Evolutionary conservation across 92 coral and sea anemone species (phyloP).

Genomic region (Desmophyllum pertusum): DNA sequence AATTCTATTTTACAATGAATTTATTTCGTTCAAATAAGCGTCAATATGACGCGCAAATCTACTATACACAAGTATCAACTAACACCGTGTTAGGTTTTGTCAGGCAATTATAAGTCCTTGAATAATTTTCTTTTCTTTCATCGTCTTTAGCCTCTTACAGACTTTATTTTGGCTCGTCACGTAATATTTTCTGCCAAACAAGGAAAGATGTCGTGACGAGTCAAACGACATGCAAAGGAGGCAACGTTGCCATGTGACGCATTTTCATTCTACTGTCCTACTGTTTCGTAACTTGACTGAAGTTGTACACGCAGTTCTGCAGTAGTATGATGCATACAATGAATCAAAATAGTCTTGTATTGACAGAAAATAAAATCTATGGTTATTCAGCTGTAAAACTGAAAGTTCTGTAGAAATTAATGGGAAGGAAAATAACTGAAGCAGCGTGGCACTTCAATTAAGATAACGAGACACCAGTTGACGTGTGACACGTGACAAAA

Average conservation of each 20-base stretch:
- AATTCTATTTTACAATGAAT: conserved; percentile 9
- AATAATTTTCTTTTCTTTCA: not conserved
- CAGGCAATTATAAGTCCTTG: not conserved
- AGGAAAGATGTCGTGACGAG: not conserved
- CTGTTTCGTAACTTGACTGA: not conserved
- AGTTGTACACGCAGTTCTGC: not conserved
- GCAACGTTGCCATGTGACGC: not conserved
- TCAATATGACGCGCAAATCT: conserved; percentile 22
- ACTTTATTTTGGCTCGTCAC: not conserved
- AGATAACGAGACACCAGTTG: not conserved
- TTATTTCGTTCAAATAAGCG: conserved; percentile 20
- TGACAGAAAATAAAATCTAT: not conserved
- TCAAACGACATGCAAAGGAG: not conserved
- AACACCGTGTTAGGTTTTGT: not conserved
- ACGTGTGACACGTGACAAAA: not conserved
- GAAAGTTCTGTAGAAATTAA: too few relatives aligned
- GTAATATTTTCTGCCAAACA: not conserved
- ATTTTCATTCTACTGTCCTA: not conserved
- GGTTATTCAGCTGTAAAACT: not conserved
- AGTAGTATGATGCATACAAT: not conserved
- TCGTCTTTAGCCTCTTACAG: not conserved
- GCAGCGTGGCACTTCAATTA: not conserved
- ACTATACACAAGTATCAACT: not conserved
- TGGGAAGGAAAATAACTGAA: not conserved
- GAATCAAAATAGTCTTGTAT: not conserved